Base-by-base conservation (phyloP, 2,888 invertebrate genomes). In the Drosophila pseudotalamancana region DNA sequence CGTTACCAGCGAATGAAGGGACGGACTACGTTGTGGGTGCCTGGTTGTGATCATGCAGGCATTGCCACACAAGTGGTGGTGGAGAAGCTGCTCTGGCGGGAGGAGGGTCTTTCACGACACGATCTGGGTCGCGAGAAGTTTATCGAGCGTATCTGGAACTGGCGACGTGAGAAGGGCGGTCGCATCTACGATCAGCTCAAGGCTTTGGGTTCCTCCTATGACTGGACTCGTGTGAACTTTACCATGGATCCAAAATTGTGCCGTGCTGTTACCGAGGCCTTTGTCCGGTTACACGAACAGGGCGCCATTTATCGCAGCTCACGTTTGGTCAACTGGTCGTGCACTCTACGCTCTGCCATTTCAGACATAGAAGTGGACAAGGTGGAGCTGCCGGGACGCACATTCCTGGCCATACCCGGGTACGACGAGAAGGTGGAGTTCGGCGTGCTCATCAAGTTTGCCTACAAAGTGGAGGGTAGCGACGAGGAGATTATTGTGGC, bases 321-420 rank as follows among this genome's bases (percentile, higher is more conserved):
- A 85, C 94, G 98, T 34, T 93, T 99, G 6, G 99, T 99, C 3
- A 99, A 99, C 92, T 99, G 99, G 99, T 99, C 98, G 0, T 99
- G 99, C 89, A 93, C 97, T 0, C 92, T 99, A 11, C 97, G 97
- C 89, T 99, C 98, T 46, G 99, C 99, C 6, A 99, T 99, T 77
- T 99, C 99, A 0, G 99, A 99, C 90, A 99, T 99, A 73, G 99
- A 99, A 92, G 98, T 99, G 2, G 99, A 99, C 90, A 99, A 99
- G 92, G 91, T 96, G 34, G 97, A 99, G 89, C 91, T 99, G 32
- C 90, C 94, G 3, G 98, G 98, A 0, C 93, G 96, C 46, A 99
- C 98, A 0, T 90, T 97, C 77, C 90, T 99, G 42, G 89, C 94
- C 19, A 97, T 99, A 72, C 99, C 99, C 0, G 98, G 98, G 0